Base-by-base conservation (phyloP, 2,797 vertebrate species). In the Vespertilio murinus region DNA sequence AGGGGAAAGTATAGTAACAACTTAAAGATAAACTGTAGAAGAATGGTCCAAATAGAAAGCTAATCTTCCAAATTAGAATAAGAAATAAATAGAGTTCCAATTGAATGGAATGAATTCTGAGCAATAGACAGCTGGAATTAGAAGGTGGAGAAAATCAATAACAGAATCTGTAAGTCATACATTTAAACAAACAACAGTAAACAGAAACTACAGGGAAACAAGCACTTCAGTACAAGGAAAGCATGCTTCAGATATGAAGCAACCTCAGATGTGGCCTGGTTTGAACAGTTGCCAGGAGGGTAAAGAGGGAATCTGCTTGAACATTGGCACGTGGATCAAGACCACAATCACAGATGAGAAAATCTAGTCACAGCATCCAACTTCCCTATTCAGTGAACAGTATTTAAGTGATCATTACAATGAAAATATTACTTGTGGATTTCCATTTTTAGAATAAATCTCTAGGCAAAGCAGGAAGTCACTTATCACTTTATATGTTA, bases 231-330 rank as follows among this genome's bases (percentile, higher is more conserved):
- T 52, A 33, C 40, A 69, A 67, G 38, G 59, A 79, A 70, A 73
- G 70, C 49, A 79, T 49, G 67, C 33, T 90, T 93, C 86, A 80
- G 17, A 75, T 35, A 80, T n/a, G 49, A 75, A 93, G 40, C 74
- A 30, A 61, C 67, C 49, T 95, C 86, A 45, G 49, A 69, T 18
- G 7, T 49, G 67, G 33, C 33, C 78, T 56, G 40, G 35, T 90
- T 74, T 61, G 56, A 89, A 69, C 17, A 23, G 1, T 56, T 79
- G 38, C 73, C 17, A 33, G 54, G n/a, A 92, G 45, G 18, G 25
- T 74, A 56, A 73, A 59, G 81, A 74, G 49, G 40, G 42, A 75
- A 93, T 70, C 23, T 1, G 14, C 64, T 75, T 14, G 64, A 47
- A 73, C 54, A 23, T 0, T 18, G 59, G 56, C 80, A 75, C 5